Base-by-base conservation (phyloP, 2,797 vertebrate species). In the Sebastes goodei region DNA sequence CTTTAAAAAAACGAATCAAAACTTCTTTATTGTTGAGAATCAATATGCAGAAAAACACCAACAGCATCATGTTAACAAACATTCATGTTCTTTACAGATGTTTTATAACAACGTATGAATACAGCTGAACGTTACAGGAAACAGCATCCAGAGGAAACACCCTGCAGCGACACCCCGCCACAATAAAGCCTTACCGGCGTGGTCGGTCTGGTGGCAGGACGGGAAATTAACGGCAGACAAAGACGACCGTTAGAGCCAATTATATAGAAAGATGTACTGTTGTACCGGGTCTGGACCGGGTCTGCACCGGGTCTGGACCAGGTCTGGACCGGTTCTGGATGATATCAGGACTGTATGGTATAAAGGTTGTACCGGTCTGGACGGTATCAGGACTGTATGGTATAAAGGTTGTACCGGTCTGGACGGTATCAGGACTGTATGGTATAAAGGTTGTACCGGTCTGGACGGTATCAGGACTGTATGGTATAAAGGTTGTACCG, bases 1-100 rank as follows among this genome's bases (percentile, higher is more conserved):
- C 3, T 57, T 33, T 75, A 33, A 80, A 33, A 92, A 94, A 95
- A 86, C 20, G 60, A 82, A 87, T 83, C 78, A 84, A 89, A 89
- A 83, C 23, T 1, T 86, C 66, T 94, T 95, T 94, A 94, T 94
- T 95, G 82, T 82, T 84, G 74, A 88, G 94, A 92, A 86, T 88
- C 89, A 83, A 85, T 83, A 90, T 30, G 62, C 71, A 69, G n/a
- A 83, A 80, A 86, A 84, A 83, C 73, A 89, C 70, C 5, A 62
- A 80, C 75, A 87, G 78, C 69, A 81, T 85, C 59, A 82, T 76
- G 71, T 82, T 82, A 53, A 86, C 76, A 82, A 82, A 91, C 78
- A 84, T 78, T 88, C 53, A 66, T 82, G 62, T 80, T 80, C 73
- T 75, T 76, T 71, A 65, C 82, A 82, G 70, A 71, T 76, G 55